phyloP scores from a whole-genome alignment of 2,888 invertebrate genomes.

The Agrochola litura region DNA sequence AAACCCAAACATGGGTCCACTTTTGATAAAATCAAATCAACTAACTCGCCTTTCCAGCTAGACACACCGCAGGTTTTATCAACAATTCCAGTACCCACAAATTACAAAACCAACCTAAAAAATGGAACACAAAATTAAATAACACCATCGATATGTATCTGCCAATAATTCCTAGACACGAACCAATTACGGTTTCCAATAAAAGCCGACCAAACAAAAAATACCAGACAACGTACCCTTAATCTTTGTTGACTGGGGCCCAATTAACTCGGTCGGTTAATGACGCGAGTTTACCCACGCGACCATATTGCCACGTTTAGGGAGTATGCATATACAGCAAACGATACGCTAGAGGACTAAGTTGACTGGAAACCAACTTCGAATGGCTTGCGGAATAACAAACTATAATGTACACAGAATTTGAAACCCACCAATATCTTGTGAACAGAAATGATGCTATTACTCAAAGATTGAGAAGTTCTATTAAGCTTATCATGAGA shows the following conservation, averaged over 20 bases:
- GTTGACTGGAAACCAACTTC: constrained; percentile 13
- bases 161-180: constrained; percentile 65
- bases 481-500: neutral
- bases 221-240: constrained; percentile 68
- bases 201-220: constrained; percentile 73
- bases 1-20: neutral
- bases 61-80: neutral
- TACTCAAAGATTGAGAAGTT: neutral
- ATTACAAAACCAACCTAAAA: constrained; percentile 29
- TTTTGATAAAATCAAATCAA: constrained; percentile 11
- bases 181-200: constrained; percentile 73
- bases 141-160: constrained; percentile 59
- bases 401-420: neutral
- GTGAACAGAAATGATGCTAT: neutral
- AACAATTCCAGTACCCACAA: constrained; percentile 11
- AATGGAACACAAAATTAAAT: constrained; percentile 45
- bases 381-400: neutral
- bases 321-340: constrained; percentile 47
- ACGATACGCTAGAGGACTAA: constrained; percentile 1
- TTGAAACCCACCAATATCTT: neutral
- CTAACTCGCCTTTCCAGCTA: neutral
- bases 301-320: constrained; percentile 62
- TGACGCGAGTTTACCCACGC: constrained; percentile 69
- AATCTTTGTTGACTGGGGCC: constrained; percentile 77
- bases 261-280: constrained; percentile 77